Percentiles rank a stretch among this genome's conserved stretches.
These are phyloP conservation scores for Rhinichthys osculus DNA, from an alignment of 2,797 vertebrate genomes.

Conservation along the genomic window DNA sequence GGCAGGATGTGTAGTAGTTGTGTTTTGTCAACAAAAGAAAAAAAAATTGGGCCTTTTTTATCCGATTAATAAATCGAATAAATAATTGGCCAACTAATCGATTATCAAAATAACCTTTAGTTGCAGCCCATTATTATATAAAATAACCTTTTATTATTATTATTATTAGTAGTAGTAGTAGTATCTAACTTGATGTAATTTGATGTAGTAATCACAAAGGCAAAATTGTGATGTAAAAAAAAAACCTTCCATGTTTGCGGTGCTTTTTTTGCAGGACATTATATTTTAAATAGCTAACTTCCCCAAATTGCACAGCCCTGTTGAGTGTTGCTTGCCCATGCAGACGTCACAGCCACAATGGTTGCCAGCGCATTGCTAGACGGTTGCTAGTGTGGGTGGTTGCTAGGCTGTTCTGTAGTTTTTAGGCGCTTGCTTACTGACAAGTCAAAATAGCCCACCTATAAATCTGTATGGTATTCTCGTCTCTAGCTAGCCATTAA, in stretches of 20 bases:
- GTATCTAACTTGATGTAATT: not conserved
- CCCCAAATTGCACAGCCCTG: not conserved
- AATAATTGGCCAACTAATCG: too few relatives aligned
- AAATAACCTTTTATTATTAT: not conserved
- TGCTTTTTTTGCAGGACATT: not conserved
- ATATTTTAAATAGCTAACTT: not conserved
- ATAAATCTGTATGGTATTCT: not conserved
- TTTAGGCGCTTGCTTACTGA: not conserved
- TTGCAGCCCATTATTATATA: not conserved
- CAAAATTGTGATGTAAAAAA: too few relatives aligned
- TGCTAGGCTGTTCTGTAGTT: not conserved
- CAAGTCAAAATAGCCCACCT: not conserved
- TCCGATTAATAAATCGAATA: too few relatives aligned
- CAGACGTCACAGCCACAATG: not conserved
- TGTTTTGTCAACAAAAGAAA: too few relatives aligned
- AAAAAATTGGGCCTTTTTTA: too few relatives aligned
- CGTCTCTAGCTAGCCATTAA: not conserved
- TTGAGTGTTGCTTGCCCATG: not conserved
- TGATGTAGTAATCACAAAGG: too few relatives aligned
- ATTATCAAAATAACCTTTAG: too few relatives aligned
- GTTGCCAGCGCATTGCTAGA: not conserved
- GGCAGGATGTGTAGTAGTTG: too few relatives aligned
- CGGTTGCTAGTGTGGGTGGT: not conserved
- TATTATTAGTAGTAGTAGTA: not conserved
- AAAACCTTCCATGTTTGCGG: too few relatives aligned